phyloP scores from a whole-genome alignment of 2,888 invertebrate genomes.

The Tiliacea aurago region DNA sequence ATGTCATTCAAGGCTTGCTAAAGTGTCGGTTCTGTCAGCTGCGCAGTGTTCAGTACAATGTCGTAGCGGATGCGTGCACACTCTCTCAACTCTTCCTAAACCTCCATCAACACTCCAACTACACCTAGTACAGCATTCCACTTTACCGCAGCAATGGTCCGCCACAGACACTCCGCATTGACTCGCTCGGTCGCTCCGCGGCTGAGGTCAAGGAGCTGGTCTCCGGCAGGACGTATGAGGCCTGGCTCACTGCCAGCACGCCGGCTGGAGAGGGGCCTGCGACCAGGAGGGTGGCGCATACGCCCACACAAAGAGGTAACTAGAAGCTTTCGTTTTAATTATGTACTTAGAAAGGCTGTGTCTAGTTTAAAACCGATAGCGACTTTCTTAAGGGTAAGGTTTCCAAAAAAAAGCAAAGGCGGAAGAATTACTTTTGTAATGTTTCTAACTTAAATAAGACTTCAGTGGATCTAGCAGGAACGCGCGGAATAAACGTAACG shows the following conservation, averaged over 20 bases:
- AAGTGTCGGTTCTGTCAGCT: too few relatives aligned
- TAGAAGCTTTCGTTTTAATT: not conserved
- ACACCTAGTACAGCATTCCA: not conserved
- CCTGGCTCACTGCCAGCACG: conserved; percentile 92
- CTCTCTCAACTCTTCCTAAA: too few relatives aligned
- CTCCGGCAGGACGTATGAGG: conserved; percentile 89
- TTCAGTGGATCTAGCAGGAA: too few relatives aligned
- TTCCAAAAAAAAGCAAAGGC: not conserved
- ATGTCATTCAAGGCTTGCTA: too few relatives aligned
- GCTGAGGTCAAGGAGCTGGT: conserved; percentile 79
- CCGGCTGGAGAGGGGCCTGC: conserved; percentile 90
- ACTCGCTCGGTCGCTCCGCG: conserved; percentile 70
- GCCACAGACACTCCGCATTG: conserved; percentile 79
- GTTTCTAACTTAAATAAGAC: not conserved
- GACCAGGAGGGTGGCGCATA: conserved; percentile 84
- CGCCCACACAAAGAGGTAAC: conserved; percentile 88
- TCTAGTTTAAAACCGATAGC: not conserved
- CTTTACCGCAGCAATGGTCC: conserved; percentile 76
- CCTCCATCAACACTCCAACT: not conserved
- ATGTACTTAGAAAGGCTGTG: not conserved
- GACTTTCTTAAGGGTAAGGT: not conserved
- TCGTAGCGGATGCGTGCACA: too few relatives aligned
- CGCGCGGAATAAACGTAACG: too few relatives aligned
- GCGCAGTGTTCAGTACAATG: too few relatives aligned
- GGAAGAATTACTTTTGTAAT: not conserved